phyloP scores from a whole-genome alignment of 30 jellyfish, hydroid and myxozoan species.

The Pelagia noctiluca region DNA sequence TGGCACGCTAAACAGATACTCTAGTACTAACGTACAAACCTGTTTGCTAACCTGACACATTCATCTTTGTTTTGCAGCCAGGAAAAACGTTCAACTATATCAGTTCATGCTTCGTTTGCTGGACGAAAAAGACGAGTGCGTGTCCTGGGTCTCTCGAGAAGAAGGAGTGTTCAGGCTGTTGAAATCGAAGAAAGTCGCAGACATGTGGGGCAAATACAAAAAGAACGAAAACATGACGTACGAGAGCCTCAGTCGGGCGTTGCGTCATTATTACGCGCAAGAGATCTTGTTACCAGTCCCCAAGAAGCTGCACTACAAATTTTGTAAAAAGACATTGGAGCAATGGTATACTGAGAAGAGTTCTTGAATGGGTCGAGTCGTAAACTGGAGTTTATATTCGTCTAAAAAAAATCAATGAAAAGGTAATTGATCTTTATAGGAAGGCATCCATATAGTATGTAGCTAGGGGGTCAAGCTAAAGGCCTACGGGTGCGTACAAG shows the following conservation, averaged over 20 bases:
- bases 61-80: constrained; percentile 40
- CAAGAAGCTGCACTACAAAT: constrained; percentile 85
- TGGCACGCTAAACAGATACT: too few relatives aligned
- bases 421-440: too few relatives aligned
- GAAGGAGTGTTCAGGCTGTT: constrained; percentile 84
- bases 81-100: constrained; percentile 76
- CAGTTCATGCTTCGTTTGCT: constrained; percentile 78
- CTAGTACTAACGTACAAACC: too few relatives aligned
- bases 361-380: too few relatives aligned
- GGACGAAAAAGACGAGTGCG: constrained; percentile 71
- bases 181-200: constrained; percentile 73
- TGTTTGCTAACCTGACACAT: too few relatives aligned
- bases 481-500: too few relatives aligned
- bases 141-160: constrained; percentile 80
- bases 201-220: constrained; percentile 81
- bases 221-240: constrained; percentile 84
- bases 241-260: constrained; percentile 89
- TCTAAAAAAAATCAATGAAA: too few relatives aligned
- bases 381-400: too few relatives aligned
- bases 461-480: too few relatives aligned
- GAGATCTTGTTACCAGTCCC: constrained; percentile 75
- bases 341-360: too few relatives aligned
- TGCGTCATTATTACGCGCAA: constrained; percentile 87
- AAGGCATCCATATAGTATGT: too few relatives aligned
- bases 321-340: constrained; percentile 82